A percentile compares a stretch with the other conserved stretches of the same genome.
Conservation (phyloP, 2,113 vertebrate genomes). For the Dipodomys stephensi region DNA sequence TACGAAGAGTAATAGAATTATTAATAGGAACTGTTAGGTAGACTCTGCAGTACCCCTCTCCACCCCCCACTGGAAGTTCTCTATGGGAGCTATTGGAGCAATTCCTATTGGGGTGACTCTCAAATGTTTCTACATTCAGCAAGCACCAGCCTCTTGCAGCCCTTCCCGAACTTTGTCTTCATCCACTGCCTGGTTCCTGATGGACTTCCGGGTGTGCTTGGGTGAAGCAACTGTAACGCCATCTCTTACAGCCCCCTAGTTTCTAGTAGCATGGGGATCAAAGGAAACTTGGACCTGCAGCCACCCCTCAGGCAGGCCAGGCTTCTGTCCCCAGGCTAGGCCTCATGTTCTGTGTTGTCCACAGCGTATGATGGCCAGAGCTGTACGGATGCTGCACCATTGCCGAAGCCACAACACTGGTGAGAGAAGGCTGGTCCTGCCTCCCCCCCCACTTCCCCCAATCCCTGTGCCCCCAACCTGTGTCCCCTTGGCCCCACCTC, state of each 20-base stretch:
- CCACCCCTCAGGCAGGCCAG: neutral
- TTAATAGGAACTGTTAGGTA: neutral
- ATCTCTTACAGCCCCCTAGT: neutral
- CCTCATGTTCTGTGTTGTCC: neutral
- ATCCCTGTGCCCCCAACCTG: neutral
- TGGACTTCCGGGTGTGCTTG: neutral
- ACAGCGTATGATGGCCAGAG: conserved; percentile 96
- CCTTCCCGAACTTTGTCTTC: neutral
- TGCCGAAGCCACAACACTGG: conserved; percentile 92
- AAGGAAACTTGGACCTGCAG: neutral
- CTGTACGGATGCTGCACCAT: conserved; percentile 89
- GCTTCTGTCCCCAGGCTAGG: neutral
- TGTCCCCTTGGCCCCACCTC: neutral
- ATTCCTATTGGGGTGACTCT: neutral
- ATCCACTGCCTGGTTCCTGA: neutral
- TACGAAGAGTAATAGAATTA: no score
- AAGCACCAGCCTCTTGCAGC: neutral
- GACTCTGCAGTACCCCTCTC: neutral
- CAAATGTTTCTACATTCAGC: accelerated
- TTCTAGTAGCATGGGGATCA: neutral
- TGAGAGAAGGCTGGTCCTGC: conserved; percentile 75
- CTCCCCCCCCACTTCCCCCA: neutral
- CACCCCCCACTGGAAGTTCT: neutral
- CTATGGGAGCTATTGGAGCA: neutral
- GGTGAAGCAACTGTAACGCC: neutral